phyloP scores from a whole-genome alignment of 2,113 vertebrate genomes.

The Brachyistius frenatus region DNA sequence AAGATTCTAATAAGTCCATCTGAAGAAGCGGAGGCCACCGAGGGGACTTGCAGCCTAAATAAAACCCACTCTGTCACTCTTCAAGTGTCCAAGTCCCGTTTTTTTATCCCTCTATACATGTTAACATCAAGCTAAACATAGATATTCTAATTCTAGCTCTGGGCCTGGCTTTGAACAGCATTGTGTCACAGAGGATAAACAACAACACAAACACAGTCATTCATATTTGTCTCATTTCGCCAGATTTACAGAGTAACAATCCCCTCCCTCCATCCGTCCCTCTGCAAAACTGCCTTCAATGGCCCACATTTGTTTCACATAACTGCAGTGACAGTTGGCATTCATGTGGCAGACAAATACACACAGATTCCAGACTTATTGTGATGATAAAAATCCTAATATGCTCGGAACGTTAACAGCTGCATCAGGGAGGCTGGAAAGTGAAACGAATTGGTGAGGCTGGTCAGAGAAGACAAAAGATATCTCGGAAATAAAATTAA shows the following conservation, averaged over 20 bases:
- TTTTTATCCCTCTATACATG: slow-evolving; percentile 31
- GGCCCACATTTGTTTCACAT: slow-evolving; percentile 59
- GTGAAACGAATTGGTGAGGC: slow-evolving; percentile 54
- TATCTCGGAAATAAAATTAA: slow-evolving; percentile 52
- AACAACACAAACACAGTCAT: slow-evolving; percentile 17
- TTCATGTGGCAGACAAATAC: slow-evolving; percentile 46
- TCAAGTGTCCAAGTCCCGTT: slow-evolving; percentile 46
- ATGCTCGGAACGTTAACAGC: slow-evolving; percentile 63
- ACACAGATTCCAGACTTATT: slow-evolving; percentile 48
- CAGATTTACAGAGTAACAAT: slow-evolving; percentile 57
- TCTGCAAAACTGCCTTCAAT: slow-evolving; percentile 45
- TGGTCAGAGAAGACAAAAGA: slow-evolving; percentile 47
- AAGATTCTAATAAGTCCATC: slow-evolving; percentile 50
- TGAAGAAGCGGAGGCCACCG: slow-evolving; percentile 20
- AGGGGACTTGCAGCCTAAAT: slow-evolving; percentile 52
- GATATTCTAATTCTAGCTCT: slow-evolving; percentile 50
- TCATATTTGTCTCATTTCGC: slow-evolving; percentile 31
- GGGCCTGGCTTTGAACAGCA: slow-evolving; percentile 43
- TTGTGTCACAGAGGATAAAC: slow-evolving; percentile 11
- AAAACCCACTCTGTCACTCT: slow-evolving; percentile 54
- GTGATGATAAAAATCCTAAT: slow-evolving; percentile 48
- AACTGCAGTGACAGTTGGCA: slow-evolving; percentile 58
- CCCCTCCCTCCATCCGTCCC: slow-evolving; percentile 31
- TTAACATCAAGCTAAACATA: slow-evolving; percentile 50
- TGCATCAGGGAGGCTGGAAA: slow-evolving; percentile 30